Percentiles rank a stretch among this genome's conserved stretches.
Conservation (phyloP, 1,140 invertebrate species). For the Yoshiicerus persimilis region DNA sequence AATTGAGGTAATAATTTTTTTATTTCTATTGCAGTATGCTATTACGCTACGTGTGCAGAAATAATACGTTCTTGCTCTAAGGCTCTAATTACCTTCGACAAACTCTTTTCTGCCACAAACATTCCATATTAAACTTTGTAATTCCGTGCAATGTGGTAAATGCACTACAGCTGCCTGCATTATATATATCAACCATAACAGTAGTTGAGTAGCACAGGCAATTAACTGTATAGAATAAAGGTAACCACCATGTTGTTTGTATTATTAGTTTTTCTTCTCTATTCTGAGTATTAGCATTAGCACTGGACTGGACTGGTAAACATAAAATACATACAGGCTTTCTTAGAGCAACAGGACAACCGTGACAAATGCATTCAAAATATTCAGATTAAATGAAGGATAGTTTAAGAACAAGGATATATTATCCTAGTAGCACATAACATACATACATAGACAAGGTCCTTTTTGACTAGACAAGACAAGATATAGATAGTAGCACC, state of each 20-base stretch:
- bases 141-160: neutral
- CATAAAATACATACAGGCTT: neutral
- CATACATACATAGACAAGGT: neutral
- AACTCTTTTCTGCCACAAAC: neutral
- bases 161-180: too few relatives aligned
- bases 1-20: neutral
- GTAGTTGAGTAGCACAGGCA: neutral
- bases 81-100: neutral
- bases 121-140: neutral
- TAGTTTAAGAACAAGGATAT: neutral
- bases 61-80: neutral
- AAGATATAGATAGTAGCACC: neutral
- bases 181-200: too few relatives aligned
- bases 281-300: neutral
- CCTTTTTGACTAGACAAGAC: neutral
- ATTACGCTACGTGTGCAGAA: neutral
- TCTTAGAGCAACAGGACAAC: neutral
- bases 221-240: neutral
- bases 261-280: neutral
- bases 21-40: neutral
- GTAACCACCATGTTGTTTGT: neutral
- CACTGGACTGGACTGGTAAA: too few relatives aligned
- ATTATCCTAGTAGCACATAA: neutral
- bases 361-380: constrained; percentile 28
- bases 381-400: constrained; percentile 20